Conservation (phyloP, 2,113 vertebrate species). For the Leucopternis melanops region DNA sequence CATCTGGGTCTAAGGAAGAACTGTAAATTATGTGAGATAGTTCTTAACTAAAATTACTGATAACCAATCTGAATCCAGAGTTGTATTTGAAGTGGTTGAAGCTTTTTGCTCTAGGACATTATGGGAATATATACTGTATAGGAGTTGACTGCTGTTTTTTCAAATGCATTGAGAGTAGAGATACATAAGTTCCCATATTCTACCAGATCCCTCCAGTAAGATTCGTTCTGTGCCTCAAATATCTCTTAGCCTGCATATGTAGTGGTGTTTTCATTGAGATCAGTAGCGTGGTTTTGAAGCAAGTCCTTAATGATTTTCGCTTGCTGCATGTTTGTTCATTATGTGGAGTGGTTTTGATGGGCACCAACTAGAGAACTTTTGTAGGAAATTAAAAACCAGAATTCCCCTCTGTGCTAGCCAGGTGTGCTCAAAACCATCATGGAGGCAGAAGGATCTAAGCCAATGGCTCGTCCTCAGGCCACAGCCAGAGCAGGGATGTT, state of each 20-base stretch:
- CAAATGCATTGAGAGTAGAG: constrained; percentile 4
- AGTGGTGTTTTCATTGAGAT: background rate
- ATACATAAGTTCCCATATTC: background rate
- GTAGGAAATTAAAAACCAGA: background rate
- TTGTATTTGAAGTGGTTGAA: constrained; percentile 22
- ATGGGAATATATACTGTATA: background rate
- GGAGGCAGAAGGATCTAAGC: background rate
- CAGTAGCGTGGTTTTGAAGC: background rate
- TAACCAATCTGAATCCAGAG: constrained; percentile 50
- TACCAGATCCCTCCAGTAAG: background rate
- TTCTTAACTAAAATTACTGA: constrained; percentile 61
- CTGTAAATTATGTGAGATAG: constrained; percentile 47
- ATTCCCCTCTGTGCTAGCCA: background rate
- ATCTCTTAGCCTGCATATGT: background rate
- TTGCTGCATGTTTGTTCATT: background rate
- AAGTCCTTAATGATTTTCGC: background rate
- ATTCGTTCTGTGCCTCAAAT: background rate
- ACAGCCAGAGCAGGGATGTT: background rate
- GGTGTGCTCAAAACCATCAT: background rate
- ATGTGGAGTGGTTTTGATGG: background rate
- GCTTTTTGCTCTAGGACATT: constrained; percentile 36
- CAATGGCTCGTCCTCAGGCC: background rate
- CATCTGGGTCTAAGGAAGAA: constrained; percentile 50
- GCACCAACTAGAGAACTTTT: background rate
- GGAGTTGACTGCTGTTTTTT: constrained; percentile 33